These are phyloP conservation scores for Hemiscyllium ocellatum DNA, from an alignment of 2,113 vertebrate species.

Conservation along the genomic window DNA sequence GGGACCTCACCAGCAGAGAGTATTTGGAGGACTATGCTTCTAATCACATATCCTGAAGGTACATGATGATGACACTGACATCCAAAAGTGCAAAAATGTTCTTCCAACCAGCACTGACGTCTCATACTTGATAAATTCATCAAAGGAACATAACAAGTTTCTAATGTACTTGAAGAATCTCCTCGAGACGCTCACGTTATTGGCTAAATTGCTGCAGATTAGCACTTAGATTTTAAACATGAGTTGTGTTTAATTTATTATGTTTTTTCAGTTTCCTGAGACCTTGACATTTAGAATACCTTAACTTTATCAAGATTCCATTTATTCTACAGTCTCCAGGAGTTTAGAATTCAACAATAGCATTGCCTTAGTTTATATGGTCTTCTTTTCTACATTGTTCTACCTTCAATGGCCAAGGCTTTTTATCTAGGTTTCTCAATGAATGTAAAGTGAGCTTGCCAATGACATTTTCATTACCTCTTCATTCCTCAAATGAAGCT, in stretches of 20 bases:
- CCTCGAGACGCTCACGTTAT: not conserved
- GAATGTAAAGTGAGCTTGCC: not conserved
- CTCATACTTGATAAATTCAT: not conserved
- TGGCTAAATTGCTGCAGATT: not conserved
- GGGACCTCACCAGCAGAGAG: not conserved
- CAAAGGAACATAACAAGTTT: slow-evolving; percentile 6
- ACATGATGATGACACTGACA: not conserved
- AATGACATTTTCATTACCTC: not conserved
- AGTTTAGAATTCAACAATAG: not conserved
- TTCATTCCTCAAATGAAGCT: not conserved
- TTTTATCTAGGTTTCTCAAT: not conserved
- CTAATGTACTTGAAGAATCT: slow-evolving; percentile 23
- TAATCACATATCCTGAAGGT: not conserved
- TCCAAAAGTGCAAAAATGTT: not conserved
- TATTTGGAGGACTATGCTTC: too few relatives aligned
- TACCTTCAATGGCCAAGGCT: not conserved
- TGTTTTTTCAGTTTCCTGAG: not conserved
- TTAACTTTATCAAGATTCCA: not conserved
- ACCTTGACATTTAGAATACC: not conserved
- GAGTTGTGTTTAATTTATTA: not conserved
- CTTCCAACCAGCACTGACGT: not conserved
- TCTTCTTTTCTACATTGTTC: not conserved
- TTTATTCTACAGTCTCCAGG: not conserved
- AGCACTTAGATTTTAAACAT: slow-evolving; percentile 7
- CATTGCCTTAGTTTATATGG: not conserved